These are phyloP conservation scores for Oreortyx pictus DNA, from an alignment of 2,797 vertebrate genomes.

Conservation along the genomic window DNA sequence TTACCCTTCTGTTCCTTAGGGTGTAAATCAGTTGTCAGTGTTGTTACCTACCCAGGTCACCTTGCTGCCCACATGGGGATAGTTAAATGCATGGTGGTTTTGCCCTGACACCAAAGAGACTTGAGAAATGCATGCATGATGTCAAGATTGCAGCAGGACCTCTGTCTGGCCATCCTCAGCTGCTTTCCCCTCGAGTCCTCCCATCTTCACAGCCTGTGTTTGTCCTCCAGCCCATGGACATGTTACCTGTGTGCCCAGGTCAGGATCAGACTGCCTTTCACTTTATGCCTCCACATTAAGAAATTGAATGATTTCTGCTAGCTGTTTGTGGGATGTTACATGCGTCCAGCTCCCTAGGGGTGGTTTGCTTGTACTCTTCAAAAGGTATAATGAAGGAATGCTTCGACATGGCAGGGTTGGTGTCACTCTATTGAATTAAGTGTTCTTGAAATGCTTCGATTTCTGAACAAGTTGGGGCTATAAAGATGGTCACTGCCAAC, in stretches of 20 bases:
- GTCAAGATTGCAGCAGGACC: background rate
- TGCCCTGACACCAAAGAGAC: background rate
- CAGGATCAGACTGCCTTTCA: background rate
- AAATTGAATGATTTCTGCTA: background rate
- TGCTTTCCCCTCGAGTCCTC: background rate
- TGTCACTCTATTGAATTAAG: background rate
- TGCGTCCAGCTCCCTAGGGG: background rate
- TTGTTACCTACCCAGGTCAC: background rate
- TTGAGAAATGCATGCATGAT: background rate
- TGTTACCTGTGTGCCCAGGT: background rate
- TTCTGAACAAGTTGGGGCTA: background rate
- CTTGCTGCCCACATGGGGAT: background rate
- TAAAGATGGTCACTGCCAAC: background rate
- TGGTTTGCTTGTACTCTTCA: background rate
- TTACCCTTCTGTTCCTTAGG: background rate
- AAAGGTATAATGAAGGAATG: background rate
- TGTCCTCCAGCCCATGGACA: background rate
- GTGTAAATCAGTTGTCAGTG: background rate
- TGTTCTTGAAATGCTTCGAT: background rate
- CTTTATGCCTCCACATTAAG: background rate
- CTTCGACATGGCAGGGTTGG: background rate
- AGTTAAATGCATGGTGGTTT: background rate
- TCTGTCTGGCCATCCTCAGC: background rate
- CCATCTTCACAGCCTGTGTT: background rate
- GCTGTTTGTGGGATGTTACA: rapidly evolving